Percentiles rank a stretch among this genome's conserved stretches.
Evolutionary conservation across 1,140 invertebrate genomes (phyloP).

Genomic region (Aricia agestis): DNA sequence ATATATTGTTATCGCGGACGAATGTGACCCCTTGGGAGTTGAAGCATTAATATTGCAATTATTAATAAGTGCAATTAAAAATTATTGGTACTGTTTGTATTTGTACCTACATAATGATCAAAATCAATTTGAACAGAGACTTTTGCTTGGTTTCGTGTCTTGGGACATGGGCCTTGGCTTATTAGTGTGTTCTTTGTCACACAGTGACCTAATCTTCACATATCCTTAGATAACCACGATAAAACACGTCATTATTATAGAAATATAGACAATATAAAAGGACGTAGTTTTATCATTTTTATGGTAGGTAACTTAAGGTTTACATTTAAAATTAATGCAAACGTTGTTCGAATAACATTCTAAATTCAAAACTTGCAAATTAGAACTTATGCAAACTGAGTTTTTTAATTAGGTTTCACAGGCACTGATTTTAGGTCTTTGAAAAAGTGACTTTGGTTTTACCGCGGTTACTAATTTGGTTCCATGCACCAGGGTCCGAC

Average conservation of each 20-base stretch:
- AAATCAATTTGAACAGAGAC: too few relatives aligned
- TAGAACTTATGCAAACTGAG: neutral
- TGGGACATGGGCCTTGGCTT: constrained; percentile 17
- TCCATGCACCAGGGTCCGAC: constrained; percentile 35
- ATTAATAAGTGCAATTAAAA: too few relatives aligned
- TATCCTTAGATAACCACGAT: constrained; percentile 31
- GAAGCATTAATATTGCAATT: too few relatives aligned
- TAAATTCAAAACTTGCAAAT: neutral
- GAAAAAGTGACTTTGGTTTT: neutral
- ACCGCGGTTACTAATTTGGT: constrained; percentile 29
- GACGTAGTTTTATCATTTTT: too few relatives aligned
- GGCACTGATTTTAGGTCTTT: neutral
- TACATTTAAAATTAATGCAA: neutral
- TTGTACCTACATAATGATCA: too few relatives aligned
- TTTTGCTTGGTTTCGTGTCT: too few relatives aligned
- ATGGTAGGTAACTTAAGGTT: too few relatives aligned
- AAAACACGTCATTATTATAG: constrained; percentile 25
- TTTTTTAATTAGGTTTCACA: neutral
- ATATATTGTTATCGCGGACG: too few relatives aligned
- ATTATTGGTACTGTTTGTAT: too few relatives aligned
- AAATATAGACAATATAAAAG: neutral
- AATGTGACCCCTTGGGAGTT: too few relatives aligned
- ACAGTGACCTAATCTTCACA: constrained; percentile 39
- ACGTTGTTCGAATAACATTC: neutral
- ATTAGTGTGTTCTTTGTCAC: constrained; percentile 31